Conservation (phyloP, 1,140 invertebrate genomes). For the Papilio dardanus region DNA sequence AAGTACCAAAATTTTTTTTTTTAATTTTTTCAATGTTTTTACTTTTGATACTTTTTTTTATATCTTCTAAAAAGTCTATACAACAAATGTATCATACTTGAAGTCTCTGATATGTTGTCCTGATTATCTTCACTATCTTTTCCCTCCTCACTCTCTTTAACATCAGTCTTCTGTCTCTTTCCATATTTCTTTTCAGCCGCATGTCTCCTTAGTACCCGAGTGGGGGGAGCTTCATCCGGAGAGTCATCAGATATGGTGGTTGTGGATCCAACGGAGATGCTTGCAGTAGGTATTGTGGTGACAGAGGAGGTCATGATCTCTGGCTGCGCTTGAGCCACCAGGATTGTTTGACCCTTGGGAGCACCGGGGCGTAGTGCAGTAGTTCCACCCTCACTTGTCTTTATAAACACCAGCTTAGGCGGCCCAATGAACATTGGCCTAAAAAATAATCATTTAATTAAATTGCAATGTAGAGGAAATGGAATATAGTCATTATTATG, state of each 20-base stretch:
- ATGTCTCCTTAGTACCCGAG: constrained; percentile 61
- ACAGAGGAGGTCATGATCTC: constrained; percentile 45
- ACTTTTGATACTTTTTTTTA: too few relatives aligned
- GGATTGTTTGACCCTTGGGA: constrained; percentile 76
- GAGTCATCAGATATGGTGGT: constrained; percentile 57
- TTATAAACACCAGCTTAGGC: constrained; percentile 80
- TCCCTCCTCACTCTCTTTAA: constrained; percentile 50
- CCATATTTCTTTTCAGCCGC: constrained; percentile 73
- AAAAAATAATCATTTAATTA: not conserved
- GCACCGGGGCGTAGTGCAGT: constrained; percentile 65
- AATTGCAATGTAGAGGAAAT: too few relatives aligned
- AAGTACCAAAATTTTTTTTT: too few relatives aligned
- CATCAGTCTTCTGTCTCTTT: constrained; percentile 71
- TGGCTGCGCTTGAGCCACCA: constrained; percentile 65
- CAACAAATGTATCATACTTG: too few relatives aligned
- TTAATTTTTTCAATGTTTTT: too few relatives aligned
- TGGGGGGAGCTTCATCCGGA: constrained; percentile 56
- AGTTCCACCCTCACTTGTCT: constrained; percentile 71
- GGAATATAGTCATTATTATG: too few relatives aligned
- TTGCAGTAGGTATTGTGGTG: constrained; percentile 42
- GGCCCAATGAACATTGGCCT: constrained; percentile 81
- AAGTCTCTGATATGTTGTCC: constrained; percentile 57
- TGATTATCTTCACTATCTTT: constrained; percentile 61
- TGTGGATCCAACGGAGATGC: constrained; percentile 35
- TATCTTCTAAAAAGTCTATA: too few relatives aligned